Conservation (phyloP, 2,113 vertebrate species). For the Tyrannus savana region DNA sequence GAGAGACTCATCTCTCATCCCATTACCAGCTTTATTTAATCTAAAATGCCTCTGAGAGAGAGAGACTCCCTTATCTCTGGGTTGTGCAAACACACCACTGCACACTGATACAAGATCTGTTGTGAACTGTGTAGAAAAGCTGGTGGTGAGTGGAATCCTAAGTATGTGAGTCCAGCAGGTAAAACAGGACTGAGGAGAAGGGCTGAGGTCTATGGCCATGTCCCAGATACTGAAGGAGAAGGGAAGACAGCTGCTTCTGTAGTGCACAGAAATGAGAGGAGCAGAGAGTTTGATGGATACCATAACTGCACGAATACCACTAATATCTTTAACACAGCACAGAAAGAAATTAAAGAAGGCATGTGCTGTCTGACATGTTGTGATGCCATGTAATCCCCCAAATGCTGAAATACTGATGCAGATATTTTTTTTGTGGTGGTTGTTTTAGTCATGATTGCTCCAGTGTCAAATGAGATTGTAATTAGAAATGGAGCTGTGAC, state of each 20-base stretch:
- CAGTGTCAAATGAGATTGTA: conserved; percentile 45
- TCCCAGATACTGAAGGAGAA: not conserved
- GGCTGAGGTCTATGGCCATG: not conserved
- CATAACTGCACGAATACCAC: not conserved
- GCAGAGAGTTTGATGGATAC: not conserved
- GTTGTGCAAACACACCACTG: conserved; percentile 21
- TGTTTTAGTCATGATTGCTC: conserved; percentile 54
- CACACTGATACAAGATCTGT: conserved; percentile 16
- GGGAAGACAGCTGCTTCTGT: not conserved
- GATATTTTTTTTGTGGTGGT: not conserved
- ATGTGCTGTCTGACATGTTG: not conserved
- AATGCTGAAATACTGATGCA: conserved; percentile 23
- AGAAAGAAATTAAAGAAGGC: not conserved
- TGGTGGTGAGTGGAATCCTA: conserved; percentile 27
- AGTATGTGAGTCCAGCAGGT: not conserved
- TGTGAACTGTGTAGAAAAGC: not conserved
- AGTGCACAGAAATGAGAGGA: not conserved
- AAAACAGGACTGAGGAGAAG: not conserved
- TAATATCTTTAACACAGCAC: not conserved
- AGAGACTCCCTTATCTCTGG: conserved; percentile 33
- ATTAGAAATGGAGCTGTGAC: conserved; percentile 52
- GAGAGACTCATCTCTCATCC: conserved; percentile 17
- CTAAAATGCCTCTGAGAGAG: conserved; percentile 44
- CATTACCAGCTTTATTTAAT: conserved; percentile 49
- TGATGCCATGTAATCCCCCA: not conserved